Evolutionary conservation across 2,113 vertebrate genomes (phyloP).

Genomic region (Pavo muticus): DNA sequence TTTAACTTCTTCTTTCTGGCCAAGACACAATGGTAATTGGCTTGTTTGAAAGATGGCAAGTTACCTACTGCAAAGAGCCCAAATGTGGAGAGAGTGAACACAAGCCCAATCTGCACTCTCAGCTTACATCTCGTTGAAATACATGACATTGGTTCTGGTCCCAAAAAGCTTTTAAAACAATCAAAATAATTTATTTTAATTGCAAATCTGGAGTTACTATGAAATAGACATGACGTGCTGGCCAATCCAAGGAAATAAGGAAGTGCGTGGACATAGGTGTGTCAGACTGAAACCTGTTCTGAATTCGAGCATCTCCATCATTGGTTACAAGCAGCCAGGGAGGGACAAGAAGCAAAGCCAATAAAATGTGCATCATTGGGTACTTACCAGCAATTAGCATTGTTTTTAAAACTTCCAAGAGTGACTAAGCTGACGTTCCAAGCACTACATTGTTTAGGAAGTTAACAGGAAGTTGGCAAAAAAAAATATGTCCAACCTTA

Average conservation of each 20-base stretch:
- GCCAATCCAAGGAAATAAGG: neutral
- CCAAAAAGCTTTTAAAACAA: constrained; percentile 9
- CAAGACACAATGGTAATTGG: constrained; percentile 9
- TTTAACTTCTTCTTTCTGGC: constrained; percentile 44
- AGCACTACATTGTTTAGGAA: neutral
- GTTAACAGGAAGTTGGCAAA: neutral
- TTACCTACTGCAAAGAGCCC: constrained; percentile 11
- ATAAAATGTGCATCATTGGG: neutral
- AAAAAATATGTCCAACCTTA: neutral
- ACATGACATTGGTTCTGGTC: neutral
- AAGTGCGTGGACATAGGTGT: neutral
- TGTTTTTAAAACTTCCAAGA: neutral
- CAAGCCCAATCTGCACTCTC: neutral
- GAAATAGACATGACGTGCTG: neutral
- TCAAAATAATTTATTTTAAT: neutral
- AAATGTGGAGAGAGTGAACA: neutral
- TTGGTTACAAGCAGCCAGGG: neutral
- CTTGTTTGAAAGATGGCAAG: constrained; percentile 7
- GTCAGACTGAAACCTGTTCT: neutral
- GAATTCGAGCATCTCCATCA: neutral
- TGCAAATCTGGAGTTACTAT: neutral
- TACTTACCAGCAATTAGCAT: neutral
- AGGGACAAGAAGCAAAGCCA: neutral
- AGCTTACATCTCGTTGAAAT: neutral
- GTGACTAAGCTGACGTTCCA: rapidly evolving